Evolutionary conservation across 1,140 invertebrate species (phyloP), one percentile per base, ranked within the genome.

Genomic region (Uloborus diversus): DNA sequence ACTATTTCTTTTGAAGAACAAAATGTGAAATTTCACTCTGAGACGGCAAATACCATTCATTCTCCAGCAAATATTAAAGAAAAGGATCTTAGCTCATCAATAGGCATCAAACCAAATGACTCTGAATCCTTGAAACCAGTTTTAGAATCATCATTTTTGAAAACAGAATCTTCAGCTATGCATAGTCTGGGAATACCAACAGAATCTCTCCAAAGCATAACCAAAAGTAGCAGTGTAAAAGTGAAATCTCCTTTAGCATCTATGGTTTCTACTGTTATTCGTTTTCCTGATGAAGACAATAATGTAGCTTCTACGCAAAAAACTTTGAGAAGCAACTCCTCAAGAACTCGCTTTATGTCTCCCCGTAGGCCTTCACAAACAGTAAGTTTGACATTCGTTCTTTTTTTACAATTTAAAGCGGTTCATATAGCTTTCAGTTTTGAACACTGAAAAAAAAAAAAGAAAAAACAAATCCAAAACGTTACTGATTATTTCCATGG

Each of bases 351-450:
- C 2, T 79, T 79, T 30, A 33, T 25, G 14, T 68, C 76, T n/a
- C 65, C 53, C 13, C 33, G 65, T 13, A 69, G 76, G 28, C 76
- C 64, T 20, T 79, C 76, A 25, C 76, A 68, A 69, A 30, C 76
- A 14, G 76, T 79, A 47, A 61, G 76, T 69, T 47, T n/a, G 23
- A 70, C 2, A 42, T n/a, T n/a, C n/a, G n/a, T n/a, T n/a, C n/a
- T n/a, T n/a, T n/a, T n/a, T n/a, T n/a, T n/a, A n/a, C n/a, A n/a
- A n/a, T n/a, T n/a, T n/a, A n/a, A n/a, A n/a, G n/a, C n/a, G n/a
- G n/a, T n/a, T n/a, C n/a, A n/a, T n/a, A n/a, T n/a, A 51, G 3
- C 32, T 30, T 69, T 51, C 90, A 90, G n/a, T n/a, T n/a, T n/a
- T n/a, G n/a, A n/a, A n/a, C n/a, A n/a, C n/a, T n/a, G n/a, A n/a